phyloP scores from a whole-genome alignment of 2,797 vertebrate species.

The Xerus rutilus region DNA sequence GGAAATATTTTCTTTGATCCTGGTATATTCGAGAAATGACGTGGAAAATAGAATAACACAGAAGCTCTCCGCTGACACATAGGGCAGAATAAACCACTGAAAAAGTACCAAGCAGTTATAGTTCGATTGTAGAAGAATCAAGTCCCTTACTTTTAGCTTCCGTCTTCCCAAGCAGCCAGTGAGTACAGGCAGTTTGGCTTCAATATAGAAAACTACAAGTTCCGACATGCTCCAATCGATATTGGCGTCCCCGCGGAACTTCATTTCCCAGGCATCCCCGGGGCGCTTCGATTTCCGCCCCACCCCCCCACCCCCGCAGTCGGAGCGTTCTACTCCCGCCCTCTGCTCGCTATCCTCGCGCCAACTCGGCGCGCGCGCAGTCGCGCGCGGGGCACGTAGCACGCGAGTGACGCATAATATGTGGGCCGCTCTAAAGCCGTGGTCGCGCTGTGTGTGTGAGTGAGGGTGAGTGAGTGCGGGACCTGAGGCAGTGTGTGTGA shows the following conservation, averaged over 20 bases:
- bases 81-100: neutral
- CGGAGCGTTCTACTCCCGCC: neutral
- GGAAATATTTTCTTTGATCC: neutral
- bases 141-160: slow-evolving; percentile 6
- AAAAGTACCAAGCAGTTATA: neutral
- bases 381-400: slow-evolving; percentile 60
- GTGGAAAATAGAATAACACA: neutral
- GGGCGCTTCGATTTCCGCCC: neutral
- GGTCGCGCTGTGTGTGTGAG: slow-evolving; percentile 87
- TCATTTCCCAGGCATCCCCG: slow-evolving; percentile 72
- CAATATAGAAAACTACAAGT: slow-evolving; percentile 61
- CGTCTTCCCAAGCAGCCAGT: slow-evolving; percentile 49
- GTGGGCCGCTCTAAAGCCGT: slow-evolving; percentile 85
- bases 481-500: slow-evolving; percentile 77
- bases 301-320: rapidly evolving
- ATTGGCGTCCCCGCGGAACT: neutral
- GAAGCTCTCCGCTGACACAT: neutral
- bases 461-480: slow-evolving; percentile 82
- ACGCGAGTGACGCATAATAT: slow-evolving; percentile 87
- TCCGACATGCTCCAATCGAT: neutral
- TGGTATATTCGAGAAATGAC: neutral
- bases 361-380: slow-evolving; percentile 44
- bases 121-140: rapidly evolving
- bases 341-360: neutral
- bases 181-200: neutral